Percentiles rank a stretch among this genome's conserved stretches.
These are phyloP conservation scores for Ectropis crepuscularia DNA, from an alignment of 2,888 invertebrate species.

Conservation along the genomic window DNA sequence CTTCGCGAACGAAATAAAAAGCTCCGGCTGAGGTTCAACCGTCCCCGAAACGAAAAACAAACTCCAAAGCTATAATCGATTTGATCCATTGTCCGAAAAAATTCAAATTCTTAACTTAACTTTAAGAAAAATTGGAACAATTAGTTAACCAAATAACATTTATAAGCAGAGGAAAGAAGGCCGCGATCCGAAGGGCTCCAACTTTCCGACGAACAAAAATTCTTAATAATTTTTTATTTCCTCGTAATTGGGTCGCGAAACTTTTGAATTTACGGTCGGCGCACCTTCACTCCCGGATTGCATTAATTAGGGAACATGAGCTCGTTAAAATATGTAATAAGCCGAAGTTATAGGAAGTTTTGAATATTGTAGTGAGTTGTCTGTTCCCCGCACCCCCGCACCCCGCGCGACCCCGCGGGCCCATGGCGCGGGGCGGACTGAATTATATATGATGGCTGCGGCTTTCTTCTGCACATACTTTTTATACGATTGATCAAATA, in stretches of 20 bases:
- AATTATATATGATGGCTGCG: neutral
- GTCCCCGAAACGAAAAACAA: constrained; percentile 14
- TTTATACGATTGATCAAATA: neutral
- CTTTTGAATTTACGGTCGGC: constrained; percentile 36
- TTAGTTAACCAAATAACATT: constrained; percentile 32
- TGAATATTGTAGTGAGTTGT: constrained; percentile 24
- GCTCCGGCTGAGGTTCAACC: constrained; percentile 12
- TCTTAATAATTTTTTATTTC: constrained; percentile 35
- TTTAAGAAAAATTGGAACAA: constrained; percentile 22
- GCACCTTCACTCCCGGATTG: constrained; percentile 35
- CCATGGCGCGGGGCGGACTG: neutral
- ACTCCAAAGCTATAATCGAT: constrained; percentile 20
- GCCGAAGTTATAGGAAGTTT: constrained; percentile 34
- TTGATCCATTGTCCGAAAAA: constrained; percentile 24
- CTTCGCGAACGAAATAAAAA: neutral
- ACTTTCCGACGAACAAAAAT: constrained; percentile 29
- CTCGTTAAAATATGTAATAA: constrained; percentile 40
- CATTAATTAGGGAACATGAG: constrained; percentile 42
- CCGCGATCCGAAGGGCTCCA: constrained; percentile 16
- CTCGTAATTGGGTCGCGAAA: constrained; percentile 42
- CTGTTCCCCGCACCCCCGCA: neutral
- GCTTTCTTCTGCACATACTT: neutral
- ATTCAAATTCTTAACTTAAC: constrained; percentile 19
- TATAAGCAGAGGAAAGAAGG: constrained; percentile 18
- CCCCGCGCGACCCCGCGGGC: neutral